Percentiles rank a stretch among this genome's conserved stretches.
phyloP scores from a whole-genome alignment of 2,797 vertebrate genomes.

The Trachurus trachurus region DNA sequence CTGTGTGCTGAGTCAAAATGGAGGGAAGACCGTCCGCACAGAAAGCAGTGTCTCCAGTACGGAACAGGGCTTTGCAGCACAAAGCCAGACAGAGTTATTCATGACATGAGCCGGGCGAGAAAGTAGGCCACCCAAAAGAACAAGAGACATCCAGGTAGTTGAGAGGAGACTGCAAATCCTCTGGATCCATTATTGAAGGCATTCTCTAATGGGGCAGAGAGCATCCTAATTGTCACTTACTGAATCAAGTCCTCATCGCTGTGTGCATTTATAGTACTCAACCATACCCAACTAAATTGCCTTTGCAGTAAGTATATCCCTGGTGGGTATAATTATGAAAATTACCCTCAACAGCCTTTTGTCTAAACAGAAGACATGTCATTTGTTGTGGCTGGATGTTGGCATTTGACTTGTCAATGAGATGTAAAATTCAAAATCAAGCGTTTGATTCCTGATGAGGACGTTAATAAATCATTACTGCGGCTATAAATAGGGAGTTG shows the following conservation, averaged over 20 bases:
- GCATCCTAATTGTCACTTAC: slow-evolving; percentile 74
- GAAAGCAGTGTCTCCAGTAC: slow-evolving; percentile 37
- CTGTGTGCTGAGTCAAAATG: slow-evolving; percentile 29
- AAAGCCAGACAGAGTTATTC: slow-evolving; percentile 73
- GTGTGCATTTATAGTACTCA: slow-evolving; percentile 66
- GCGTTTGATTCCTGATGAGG: slow-evolving; percentile 78
- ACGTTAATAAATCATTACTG: slow-evolving; percentile 81
- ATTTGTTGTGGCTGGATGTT: slow-evolving; percentile 58
- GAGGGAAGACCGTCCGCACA: slow-evolving; percentile 39
- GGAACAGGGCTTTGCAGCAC: slow-evolving; percentile 53
- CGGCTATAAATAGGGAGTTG: slow-evolving; percentile 84
- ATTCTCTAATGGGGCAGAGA: slow-evolving; percentile 63
- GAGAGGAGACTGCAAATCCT: slow-evolving; percentile 70
- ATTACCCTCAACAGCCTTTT: slow-evolving; percentile 70
- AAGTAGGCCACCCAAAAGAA: slow-evolving; percentile 80
- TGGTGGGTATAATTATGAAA: slow-evolving; percentile 77
- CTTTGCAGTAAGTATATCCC: slow-evolving; percentile 68
- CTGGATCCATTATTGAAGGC: slow-evolving; percentile 70
- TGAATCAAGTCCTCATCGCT: slow-evolving; percentile 68
- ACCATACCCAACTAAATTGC: slow-evolving; percentile 68
- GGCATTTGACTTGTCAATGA: slow-evolving; percentile 70
- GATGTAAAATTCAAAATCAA: slow-evolving; percentile 74
- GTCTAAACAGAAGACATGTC: slow-evolving; percentile 57
- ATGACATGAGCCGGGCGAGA: slow-evolving; percentile 60
- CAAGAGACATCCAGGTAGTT: slow-evolving; percentile 75